A percentile compares a stretch with the other conserved stretches of the same genome.
These are phyloP conservation scores for Lagopus leucura DNA, from an alignment of 2,113 vertebrate genomes.

Conservation along the genomic window DNA sequence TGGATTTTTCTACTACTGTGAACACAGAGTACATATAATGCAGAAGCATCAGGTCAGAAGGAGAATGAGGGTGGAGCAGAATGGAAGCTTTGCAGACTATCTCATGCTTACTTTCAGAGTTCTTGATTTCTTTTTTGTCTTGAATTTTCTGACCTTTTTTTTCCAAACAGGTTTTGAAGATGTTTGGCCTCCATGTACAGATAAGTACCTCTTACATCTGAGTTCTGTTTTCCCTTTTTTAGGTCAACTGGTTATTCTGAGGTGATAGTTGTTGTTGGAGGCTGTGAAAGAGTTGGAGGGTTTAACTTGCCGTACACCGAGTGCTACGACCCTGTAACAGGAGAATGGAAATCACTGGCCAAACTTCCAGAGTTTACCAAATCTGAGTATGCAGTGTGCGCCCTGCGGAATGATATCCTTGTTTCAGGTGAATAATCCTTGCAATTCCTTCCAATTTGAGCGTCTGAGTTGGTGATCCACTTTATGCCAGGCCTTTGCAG, in stretches of 20 bases:
- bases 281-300: constrained; percentile 94
- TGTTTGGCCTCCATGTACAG: not conserved
- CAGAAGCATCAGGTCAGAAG: not conserved
- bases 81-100: not conserved
- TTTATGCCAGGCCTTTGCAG: not conserved
- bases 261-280: constrained; percentile 97
- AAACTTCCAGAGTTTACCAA: constrained; percentile 98
- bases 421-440: constrained; percentile 89
- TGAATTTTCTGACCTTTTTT: not conserved
- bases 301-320: constrained; percentile 98
- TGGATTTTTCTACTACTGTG: not conserved
- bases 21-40: not conserved
- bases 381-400: constrained; percentile 96
- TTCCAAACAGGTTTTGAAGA: not conserved
- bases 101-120: not conserved
- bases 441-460: not conserved
- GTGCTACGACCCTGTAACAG: constrained; percentile 96
- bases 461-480: not conserved
- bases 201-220: not conserved
- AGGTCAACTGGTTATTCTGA: constrained; percentile 97
- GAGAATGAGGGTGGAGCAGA: not conserved
- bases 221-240: constrained; percentile 24
- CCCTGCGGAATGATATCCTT: constrained; percentile 96
- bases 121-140: not conserved
- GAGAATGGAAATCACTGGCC: constrained; percentile 96